Percentiles rank a stretch among this genome's conserved stretches.
Conservation (phyloP, 92 coral and sea anemone species). For the Micromussa lordhowensis region DNA sequence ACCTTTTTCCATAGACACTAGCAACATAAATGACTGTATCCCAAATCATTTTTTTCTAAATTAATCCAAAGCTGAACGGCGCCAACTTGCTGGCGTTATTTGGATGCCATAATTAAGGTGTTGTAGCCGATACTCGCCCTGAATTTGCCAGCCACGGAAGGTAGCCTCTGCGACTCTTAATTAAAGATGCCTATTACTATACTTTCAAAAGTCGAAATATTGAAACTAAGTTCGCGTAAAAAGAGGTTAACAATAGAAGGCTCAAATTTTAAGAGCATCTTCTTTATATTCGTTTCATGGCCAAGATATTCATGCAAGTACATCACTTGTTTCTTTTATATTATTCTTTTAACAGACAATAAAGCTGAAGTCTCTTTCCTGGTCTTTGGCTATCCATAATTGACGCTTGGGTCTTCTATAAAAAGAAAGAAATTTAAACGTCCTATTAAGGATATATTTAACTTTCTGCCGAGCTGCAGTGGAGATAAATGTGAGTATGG, state of each 20-base stretch:
- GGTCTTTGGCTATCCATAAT: neutral
- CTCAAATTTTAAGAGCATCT: neutral
- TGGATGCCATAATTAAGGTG: neutral
- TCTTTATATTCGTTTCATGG: neutral
- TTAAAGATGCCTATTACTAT: neutral
- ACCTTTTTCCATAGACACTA: no score
- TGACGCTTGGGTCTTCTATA: neutral
- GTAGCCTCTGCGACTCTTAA: neutral
- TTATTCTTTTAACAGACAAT: conserved; percentile 2
- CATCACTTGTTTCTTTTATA: neutral
- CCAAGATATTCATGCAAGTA: neutral
- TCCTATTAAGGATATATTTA: neutral
- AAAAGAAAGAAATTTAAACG: conserved; percentile 12
- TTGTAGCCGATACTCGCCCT: neutral
- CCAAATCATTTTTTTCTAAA: no score
- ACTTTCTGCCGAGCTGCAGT: neutral
- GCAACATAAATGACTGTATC: no score
- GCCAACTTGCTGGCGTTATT: neutral
- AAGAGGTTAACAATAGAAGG: neutral
- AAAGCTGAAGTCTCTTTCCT: neutral
- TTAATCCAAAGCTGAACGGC: no score
- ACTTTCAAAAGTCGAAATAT: neutral
- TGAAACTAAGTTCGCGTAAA: neutral
- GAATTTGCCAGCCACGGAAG: neutral
- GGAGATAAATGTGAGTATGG: neutral